Evolutionary conservation across 2,113 vertebrate species (phyloP).

Genomic region (Maccullochella peelii): DNA sequence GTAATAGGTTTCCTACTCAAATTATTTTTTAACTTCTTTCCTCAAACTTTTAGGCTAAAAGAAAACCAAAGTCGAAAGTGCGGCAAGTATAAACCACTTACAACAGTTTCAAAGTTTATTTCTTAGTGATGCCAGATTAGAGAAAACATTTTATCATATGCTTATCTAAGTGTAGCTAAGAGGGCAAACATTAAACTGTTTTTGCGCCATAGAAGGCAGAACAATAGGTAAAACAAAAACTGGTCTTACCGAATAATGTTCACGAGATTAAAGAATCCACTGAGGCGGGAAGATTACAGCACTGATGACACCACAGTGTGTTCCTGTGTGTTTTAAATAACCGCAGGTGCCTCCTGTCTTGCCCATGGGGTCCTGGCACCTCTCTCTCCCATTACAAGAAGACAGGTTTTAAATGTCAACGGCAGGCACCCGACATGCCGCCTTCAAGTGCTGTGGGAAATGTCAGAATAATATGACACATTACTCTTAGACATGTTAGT

Average conservation of each 20-base stretch:
- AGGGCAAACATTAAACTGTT: background rate
- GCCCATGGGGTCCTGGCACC: background rate
- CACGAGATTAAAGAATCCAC: too few species aligned
- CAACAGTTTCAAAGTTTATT: too few species aligned
- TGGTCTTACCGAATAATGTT: too few species aligned
- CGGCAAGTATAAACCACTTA: too few species aligned
- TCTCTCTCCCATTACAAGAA: conserved; percentile 29
- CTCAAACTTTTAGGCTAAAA: too few species aligned
- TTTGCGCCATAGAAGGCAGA: too few species aligned
- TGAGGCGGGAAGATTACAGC: background rate
- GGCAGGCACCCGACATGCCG: background rate
- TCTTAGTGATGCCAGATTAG: too few species aligned
- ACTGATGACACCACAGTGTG: background rate
- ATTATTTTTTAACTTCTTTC: background rate
- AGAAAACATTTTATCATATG: too few species aligned
- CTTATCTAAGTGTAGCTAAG: too few species aligned
- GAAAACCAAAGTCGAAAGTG: too few species aligned
- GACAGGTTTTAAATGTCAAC: background rate
- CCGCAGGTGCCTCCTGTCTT: background rate
- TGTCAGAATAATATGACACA: background rate
- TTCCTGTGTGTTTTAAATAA: background rate
- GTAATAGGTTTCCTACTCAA: too few species aligned
- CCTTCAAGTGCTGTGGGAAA: background rate
- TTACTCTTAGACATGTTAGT: background rate
- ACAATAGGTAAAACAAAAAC: background rate